phyloP scores from a whole-genome alignment of 2,113 vertebrate species.

The Orcinus orca region DNA sequence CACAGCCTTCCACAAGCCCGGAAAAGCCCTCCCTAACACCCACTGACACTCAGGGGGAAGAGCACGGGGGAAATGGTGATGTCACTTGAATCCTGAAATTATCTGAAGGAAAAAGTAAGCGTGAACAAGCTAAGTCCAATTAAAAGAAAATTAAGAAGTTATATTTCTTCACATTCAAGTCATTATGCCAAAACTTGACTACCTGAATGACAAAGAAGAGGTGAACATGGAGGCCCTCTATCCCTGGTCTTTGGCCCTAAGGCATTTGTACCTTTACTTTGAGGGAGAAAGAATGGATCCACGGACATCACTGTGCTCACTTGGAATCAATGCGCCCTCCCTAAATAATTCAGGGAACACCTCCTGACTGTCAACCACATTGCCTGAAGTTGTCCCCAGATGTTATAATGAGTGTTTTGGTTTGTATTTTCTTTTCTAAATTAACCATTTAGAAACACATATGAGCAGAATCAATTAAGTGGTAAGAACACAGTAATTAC shows the following conservation, averaged over 20 bases:
- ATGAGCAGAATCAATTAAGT: slow-evolving; percentile 38
- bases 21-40: not conserved
- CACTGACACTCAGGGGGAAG: not conserved
- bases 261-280: not conserved
- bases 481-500: slow-evolving; percentile 39
- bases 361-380: not conserved
- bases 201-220: not conserved
- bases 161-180: not conserved
- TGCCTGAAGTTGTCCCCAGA: not conserved
- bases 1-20: not conserved
- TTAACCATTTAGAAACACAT: slow-evolving; percentile 13
- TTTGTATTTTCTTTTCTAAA: slow-evolving; percentile 20
- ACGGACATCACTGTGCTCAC: too few species aligned
- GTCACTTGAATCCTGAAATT: not conserved
- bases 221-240: not conserved
- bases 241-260: not conserved
- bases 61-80: not conserved
- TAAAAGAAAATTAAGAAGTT: not conserved
- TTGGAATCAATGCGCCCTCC: not conserved
- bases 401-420: not conserved
- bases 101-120: not conserved
- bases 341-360: not conserved
- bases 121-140: not conserved
- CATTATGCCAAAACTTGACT: not conserved
- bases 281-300: not conserved